Evolutionary conservation across 2,113 vertebrate genomes (phyloP).

Genomic region (Alouatta palliata): DNA sequence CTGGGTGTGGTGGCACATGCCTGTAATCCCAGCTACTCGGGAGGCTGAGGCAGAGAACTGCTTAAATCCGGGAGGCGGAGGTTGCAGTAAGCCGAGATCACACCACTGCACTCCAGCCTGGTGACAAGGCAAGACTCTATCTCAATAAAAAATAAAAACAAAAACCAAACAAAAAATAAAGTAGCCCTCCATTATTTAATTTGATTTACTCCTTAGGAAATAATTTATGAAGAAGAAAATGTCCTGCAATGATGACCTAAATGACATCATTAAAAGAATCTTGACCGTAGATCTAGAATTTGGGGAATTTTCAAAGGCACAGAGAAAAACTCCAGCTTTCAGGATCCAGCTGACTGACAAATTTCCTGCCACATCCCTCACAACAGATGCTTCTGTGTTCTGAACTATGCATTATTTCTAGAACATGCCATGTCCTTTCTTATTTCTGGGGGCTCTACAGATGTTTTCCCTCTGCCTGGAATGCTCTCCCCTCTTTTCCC

Average conservation of each 20-base stretch:
- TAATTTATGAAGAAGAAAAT: neutral
- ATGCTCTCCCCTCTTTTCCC: neutral
- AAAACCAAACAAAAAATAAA: neutral
- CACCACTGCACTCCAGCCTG: too few relatives aligned
- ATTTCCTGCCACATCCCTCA: neutral
- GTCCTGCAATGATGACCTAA: neutral
- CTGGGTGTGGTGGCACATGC: too few relatives aligned
- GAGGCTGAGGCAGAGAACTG: too few relatives aligned
- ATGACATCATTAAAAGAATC: neutral
- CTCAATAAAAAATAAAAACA: too few relatives aligned
- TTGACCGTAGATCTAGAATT: neutral
- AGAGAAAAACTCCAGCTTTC: neutral
- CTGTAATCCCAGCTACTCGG: too few relatives aligned
- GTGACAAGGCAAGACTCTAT: too few relatives aligned
- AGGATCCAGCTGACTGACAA: too few relatives aligned
- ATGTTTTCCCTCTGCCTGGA: neutral
- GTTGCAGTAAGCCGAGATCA: too few relatives aligned
- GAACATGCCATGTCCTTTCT: neutral
- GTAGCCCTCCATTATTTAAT: neutral
- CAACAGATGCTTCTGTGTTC: neutral
- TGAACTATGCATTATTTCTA: neutral
- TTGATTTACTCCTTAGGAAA: constrained; percentile 16
- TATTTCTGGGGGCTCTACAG: neutral
- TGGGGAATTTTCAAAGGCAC: neutral
- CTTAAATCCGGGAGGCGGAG: too few relatives aligned